These are phyloP conservation scores for Tetramorium simillimum DNA, from an alignment of 1,140 invertebrate species.

Conservation along the genomic window DNA sequence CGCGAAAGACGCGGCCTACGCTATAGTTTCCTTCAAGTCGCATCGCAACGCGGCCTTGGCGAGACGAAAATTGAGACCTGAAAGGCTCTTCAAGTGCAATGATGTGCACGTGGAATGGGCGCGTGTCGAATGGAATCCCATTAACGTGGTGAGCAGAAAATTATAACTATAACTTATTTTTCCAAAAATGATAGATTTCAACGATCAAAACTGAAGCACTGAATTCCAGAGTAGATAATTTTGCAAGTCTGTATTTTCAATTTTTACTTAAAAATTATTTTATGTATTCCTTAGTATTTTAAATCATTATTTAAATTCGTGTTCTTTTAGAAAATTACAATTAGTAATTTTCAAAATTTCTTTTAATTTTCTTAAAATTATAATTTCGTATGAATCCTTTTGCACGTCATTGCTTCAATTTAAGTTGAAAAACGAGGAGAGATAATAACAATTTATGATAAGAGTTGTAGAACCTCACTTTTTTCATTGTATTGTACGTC, in stretches of 20 bases:
- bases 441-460: neutral
- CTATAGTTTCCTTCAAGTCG: conserved; percentile 89
- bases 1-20: conserved; percentile 80
- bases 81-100: conserved; percentile 84
- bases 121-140: conserved; percentile 83
- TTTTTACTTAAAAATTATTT: neutral
- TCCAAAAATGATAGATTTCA: neutral
- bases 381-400: neutral
- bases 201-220: conserved; percentile 3
- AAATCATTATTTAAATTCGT: neutral
- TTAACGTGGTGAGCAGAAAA: conserved; percentile 77
- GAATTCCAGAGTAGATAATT: neutral
- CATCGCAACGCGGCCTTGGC: conserved; percentile 90
- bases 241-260: conserved; percentile 22
- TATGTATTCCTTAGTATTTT: no score
- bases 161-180: neutral
- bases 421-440: conserved; percentile 1
- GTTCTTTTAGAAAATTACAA: no score
- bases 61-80: conserved; percentile 88
- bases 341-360: neutral
- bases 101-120: conserved; percentile 89
- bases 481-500: neutral
- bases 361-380: neutral
- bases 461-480: neutral
- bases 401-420: neutral